Base-by-base conservation (phyloP, 2,797 vertebrate genomes). In the Danio tinwini region DNA sequence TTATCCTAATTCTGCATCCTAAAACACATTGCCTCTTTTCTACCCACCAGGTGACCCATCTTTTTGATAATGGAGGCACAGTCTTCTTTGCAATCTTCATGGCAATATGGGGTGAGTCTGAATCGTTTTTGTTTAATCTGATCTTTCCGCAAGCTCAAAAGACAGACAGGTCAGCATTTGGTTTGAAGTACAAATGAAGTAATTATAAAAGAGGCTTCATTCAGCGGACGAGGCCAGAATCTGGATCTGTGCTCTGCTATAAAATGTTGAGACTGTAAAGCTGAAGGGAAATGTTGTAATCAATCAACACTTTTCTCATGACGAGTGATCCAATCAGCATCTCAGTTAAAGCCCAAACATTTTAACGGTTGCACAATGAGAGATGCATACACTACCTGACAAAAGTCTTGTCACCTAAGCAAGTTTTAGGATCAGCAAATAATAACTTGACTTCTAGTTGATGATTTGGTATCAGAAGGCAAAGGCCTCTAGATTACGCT, bases 21-120 rank as follows among this genome's bases (percentile, higher is more conserved):
- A 50, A 39, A 19, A 78, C 21, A 1, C 21, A 49, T 37, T 78
- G 19, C 89, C 80, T 87, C 0, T 86, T 79, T 81, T 77, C 40
- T 63, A 37, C 69, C 16, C 62, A 85, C 3, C 81, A 99, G 98
- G 97, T 99, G 86, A 99, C 98, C 42, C 94, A 97, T 92, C 94
- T 99, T 82, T 99, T 99, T 93, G 98, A 99, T 90, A 99, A 99
- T 3, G 97, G 98, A 80, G 98, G 98, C 47, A 99, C 98, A 45
- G 98, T 99, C 82, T 99, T 99, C 94, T 99, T 99, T 83, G 98
- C 98, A 49, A 99, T 99, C 92, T 99, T 99, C 92, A 99, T 99
- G 98, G 98, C 98, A 85, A 98, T 99, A 88, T 99, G 98, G 98
- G 98, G 98, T 99, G 94, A 91, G 98, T 77, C 58, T 10, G 9